These are phyloP conservation scores for Hirundichthys speculiger DNA, from an alignment of 2,113 vertebrate genomes.

Conservation along the genomic window DNA sequence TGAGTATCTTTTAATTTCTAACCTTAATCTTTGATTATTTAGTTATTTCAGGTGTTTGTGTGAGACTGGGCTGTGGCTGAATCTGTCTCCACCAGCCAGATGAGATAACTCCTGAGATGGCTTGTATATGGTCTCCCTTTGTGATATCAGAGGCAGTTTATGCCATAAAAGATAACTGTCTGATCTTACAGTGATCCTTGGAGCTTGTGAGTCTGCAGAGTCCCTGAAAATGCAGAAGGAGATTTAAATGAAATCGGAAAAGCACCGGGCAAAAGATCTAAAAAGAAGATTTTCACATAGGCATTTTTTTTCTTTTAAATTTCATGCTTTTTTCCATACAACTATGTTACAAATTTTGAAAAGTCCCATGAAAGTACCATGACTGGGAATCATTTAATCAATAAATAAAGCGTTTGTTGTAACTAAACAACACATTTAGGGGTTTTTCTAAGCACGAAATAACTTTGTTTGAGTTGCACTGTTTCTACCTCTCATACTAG, in stretches of 20 bases:
- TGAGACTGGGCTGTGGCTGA: neutral
- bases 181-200: accelerated
- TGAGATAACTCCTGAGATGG: slow-evolving; percentile 8
- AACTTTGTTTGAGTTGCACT: neutral
- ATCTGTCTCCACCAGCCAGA: slow-evolving; percentile 21
- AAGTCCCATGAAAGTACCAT: neutral
- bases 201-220: neutral
- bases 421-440: slow-evolving; percentile 9
- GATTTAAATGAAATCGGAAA: neutral
- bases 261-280: too few relatives aligned
- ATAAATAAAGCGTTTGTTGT: neutral
- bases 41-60: neutral
- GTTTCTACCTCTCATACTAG: slow-evolving; percentile 23
- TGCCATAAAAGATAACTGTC: neutral
- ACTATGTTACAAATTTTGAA: neutral
- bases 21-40: neutral
- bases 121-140: slow-evolving; percentile 1
- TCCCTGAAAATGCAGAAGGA: neutral
- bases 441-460: neutral
- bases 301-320: too few relatives aligned
- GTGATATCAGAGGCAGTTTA: neutral
- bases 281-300: too few relatives aligned
- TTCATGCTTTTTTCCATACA: neutral
- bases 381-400: neutral
- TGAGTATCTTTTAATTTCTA: too few relatives aligned